phyloP scores from a whole-genome alignment of 2,888 invertebrate species.

The Pycnomerus fuliginosus region DNA sequence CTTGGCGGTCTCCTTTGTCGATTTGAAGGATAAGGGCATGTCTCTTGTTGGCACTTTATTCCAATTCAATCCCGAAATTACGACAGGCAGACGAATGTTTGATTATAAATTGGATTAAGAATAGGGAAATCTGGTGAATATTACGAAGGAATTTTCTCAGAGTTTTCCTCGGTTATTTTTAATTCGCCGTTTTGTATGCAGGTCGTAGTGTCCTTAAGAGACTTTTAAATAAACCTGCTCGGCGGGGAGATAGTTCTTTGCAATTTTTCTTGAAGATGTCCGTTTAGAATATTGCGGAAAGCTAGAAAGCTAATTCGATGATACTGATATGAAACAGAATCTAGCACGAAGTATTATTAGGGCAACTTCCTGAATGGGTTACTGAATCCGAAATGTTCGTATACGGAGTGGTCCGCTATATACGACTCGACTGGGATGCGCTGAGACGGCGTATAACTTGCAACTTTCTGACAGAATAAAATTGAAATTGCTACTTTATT shows the following conservation, averaged over 20 bases:
- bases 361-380: no score
- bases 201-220: slow-evolving; percentile 10
- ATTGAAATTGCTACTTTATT: slow-evolving; percentile 31
- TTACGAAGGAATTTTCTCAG: slow-evolving; percentile 25
- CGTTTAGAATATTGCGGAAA: slow-evolving; percentile 17
- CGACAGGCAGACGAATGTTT: slow-evolving; percentile 26
- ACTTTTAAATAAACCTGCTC: slow-evolving; percentile 20
- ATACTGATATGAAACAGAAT: slow-evolving; percentile 14
- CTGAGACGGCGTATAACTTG: slow-evolving; percentile 26
- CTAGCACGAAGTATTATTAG: slow-evolving; percentile 7
- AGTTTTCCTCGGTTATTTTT: slow-evolving; percentile 26
- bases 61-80: slow-evolving; percentile 24
- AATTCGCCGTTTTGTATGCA: slow-evolving; percentile 30
- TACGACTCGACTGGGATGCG: slow-evolving; percentile 27
- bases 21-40: slow-evolving; percentile 7
- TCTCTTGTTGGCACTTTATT: slow-evolving; percentile 7
- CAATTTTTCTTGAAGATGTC: slow-evolving; percentile 17
- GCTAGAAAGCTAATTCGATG: slow-evolving; percentile 13
- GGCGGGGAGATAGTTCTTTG: slow-evolving; percentile 10
- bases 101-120: slow-evolving; percentile 32
- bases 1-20: slow-evolving; percentile 3
- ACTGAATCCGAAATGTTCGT: slow-evolving; percentile 15
- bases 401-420: slow-evolving; percentile 26
- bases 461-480: slow-evolving; percentile 28
- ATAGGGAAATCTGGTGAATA: slow-evolving; percentile 30